Evolutionary conservation across 2,113 vertebrate genomes (phyloP), one percentile per base, ranked within the genome.

Genomic region (Phyllostomus discolor): DNA sequence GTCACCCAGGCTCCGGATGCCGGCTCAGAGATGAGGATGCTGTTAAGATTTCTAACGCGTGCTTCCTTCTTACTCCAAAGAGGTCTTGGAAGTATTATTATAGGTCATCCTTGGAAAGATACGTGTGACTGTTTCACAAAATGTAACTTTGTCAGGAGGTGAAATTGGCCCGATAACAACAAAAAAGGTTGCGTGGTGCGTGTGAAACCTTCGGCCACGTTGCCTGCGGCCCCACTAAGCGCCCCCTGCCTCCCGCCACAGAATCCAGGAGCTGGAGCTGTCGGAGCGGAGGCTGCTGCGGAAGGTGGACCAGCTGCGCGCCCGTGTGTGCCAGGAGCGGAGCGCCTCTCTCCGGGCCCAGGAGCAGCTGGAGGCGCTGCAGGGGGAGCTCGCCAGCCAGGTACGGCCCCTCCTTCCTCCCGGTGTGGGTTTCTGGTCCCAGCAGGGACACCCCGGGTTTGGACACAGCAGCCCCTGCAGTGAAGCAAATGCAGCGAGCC

Each of bases 321-420:
- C 95, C 54, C 95, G 92, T 4, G 8, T 98, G 69, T 67, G 72
- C 16, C 98, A 38, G 66, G 88, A 96, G 12, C 95, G 98, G 90
- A 96, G 90, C 1, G 52, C 94, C 79, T 95, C 93, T 1, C 41
- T 95, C 10, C 80, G 11, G 0, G n/a, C 98, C 57, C 98, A 98
- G 98, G 98, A 98, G 96, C 98, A 98, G 94, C 98, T 99, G 78
- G 94, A 62, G 67, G 78, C 50, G 35, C 89, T 99, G 97, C 98
- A 50, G 90, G 96, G 93, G 19, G 98, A 99, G 91, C 97, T 99
- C 97, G 98, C 94, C 98, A 96, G 12, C 70, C 96, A 95, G 98
- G 98, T 98, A 94, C 88, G 1, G 35, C 62, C 17, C 24, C 12
- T 16, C 15, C 48, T 31, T 17, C 69, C 46, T 46, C 2, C 48